A percentile compares a stretch with the other conserved stretches of the same genome.
Evolutionary conservation across 1,140 invertebrate genomes (phyloP).

Genomic region (Pseudomyrmex flavicornis): DNA sequence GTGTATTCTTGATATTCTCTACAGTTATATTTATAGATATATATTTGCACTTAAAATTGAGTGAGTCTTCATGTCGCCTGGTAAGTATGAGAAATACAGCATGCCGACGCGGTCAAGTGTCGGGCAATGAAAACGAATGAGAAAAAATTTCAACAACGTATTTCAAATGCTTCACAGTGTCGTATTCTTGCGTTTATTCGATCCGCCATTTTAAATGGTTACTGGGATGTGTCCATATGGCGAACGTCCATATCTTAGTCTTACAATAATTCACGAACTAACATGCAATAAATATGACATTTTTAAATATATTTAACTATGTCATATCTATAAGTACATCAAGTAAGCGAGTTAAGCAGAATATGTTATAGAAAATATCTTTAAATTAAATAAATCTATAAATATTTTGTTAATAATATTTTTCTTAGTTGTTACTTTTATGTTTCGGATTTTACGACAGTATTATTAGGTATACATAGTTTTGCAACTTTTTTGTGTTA

Average conservation of each 20-base stretch:
- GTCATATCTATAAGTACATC: background rate
- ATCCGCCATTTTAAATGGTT: conserved; percentile 2
- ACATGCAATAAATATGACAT: background rate
- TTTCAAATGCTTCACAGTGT: conserved; percentile 36
- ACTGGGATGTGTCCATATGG: background rate
- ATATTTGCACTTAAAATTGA: conserved; percentile 53
- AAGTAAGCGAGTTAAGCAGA: conserved; percentile 15
- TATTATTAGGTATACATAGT: too few species aligned
- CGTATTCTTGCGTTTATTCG: conserved; percentile 35
- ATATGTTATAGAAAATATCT: background rate
- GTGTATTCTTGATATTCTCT: conserved; percentile 31
- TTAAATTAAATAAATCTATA: too few species aligned
- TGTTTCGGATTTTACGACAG: too few species aligned
- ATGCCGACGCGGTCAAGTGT: conserved; percentile 64
- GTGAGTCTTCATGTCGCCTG: conserved; percentile 46
- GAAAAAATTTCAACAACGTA: conserved; percentile 54
- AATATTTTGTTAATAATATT: too few species aligned
- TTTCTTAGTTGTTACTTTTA: too few species aligned
- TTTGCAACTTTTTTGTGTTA: too few species aligned
- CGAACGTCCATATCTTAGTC: background rate
- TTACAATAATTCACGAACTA: background rate
- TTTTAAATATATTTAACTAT: background rate
- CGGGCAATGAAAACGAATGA: conserved; percentile 67
- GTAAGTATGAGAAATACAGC: conserved; percentile 48
- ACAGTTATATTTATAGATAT: conserved; percentile 46